Base-by-base conservation (phyloP, 1,140 invertebrate species). In the Chrysopa pallens region DNA sequence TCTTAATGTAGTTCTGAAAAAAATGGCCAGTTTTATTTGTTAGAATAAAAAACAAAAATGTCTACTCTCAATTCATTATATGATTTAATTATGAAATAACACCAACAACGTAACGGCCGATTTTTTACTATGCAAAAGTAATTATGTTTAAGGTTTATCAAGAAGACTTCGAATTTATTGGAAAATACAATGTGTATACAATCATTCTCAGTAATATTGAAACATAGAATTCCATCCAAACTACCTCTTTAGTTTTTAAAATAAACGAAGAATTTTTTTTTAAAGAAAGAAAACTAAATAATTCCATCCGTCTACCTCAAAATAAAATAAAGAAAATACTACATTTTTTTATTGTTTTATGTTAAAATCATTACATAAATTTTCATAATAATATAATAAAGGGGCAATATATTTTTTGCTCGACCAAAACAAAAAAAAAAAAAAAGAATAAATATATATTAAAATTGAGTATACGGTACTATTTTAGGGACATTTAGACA, bases 231-330 rank as follows among this genome's bases (percentile, higher is more conserved):
- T 38, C 12, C 17, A 38, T 14, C 12, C 37, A 23, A 36, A 14
- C 39, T 40, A 33, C 31, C 31, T 33, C 31, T 12, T 33, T 33
- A 33, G 8, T 23, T 11, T 33, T 33, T 11, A 12, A 33, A 11
- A 11, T 33, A 11, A 33, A 33, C n/a, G 31, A 33, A 12, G 8
- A 33, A 33, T 33, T 9, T 33, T 33, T n/a, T 11, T 11, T 9
- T 12, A 33, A 33, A 33, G 31, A 33, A 9, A 33, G 23, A 11
- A 28, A 41, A 31, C 29, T 17, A 29, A n/a, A 41, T 55, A 52
- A 61, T 58, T 61, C 59, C 56, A 60, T 59, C 57, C 55, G 57
- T 59, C 58, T 60, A 60, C 57, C 57, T 59, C 57, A 59, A 51
- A 48, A 13, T 28, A 46, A 13, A 39, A 44, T 15, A 29, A 40